Percentiles rank a stretch among this genome's conserved stretches.
These are phyloP conservation scores for Erinaceus europaeus DNA, from an alignment of 2,113 vertebrate genomes.

Conservation along the genomic window DNA sequence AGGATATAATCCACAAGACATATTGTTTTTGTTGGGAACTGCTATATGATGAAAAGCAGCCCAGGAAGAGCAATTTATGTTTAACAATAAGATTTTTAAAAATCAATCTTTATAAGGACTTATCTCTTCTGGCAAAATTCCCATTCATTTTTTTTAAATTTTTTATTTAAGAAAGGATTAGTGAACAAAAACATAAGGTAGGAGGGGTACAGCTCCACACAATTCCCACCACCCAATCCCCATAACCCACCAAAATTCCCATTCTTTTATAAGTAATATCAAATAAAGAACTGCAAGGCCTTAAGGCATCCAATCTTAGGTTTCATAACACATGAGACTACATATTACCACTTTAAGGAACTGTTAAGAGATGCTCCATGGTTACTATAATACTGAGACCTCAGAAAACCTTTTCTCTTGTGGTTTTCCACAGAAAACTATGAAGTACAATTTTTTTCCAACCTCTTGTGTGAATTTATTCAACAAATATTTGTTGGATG, in stretches of 20 bases:
- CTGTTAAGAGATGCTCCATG: neutral
- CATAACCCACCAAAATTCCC: too few relatives aligned
- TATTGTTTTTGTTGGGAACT: slow-evolving; percentile 16
- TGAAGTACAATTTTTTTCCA: neutral
- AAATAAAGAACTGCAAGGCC: neutral
- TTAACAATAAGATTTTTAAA: neutral
- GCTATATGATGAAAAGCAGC: neutral
- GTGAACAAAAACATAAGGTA: too few relatives aligned
- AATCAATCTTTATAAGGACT: neutral
- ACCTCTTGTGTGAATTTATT: neutral
- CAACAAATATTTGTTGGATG: slow-evolving; percentile 18
- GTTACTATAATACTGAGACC: slow-evolving; percentile 20
- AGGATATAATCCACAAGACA: neutral
- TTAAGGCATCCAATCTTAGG: neutral
- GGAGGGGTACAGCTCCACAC: too few relatives aligned
- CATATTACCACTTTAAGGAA: neutral
- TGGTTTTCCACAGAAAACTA: slow-evolving; percentile 45
- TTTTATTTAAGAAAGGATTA: too few relatives aligned
- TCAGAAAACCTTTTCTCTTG: slow-evolving; percentile 19
- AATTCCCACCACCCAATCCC: too few relatives aligned
- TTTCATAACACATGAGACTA: neutral
- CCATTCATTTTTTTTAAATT: too few relatives aligned
- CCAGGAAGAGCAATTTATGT: neutral
- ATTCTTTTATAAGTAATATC: neutral
- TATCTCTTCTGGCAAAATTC: neutral